Evolutionary conservation across 2,888 invertebrate species (phyloP).

Genomic region (Luffia ferchaultella): DNA sequence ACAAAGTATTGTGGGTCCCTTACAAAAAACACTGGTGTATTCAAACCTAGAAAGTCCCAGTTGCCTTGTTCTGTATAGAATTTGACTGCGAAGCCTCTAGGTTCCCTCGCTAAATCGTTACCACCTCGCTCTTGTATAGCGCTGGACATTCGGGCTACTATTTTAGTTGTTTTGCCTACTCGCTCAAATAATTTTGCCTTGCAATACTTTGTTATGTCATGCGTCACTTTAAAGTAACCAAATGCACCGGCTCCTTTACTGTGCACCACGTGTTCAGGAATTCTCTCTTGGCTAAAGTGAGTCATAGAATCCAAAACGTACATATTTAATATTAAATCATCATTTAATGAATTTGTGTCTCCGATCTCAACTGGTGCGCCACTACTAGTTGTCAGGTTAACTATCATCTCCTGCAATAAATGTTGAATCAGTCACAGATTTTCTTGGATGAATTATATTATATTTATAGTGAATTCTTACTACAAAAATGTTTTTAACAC

Average conservation of each 20-base stretch:
- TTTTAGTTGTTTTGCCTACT: slow-evolving; percentile 61
- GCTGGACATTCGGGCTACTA: slow-evolving; percentile 61
- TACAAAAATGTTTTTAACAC: no score
- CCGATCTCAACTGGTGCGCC: slow-evolving; percentile 13
- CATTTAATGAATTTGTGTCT: slow-evolving; percentile 12
- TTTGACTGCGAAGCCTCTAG: slow-evolving; percentile 40
- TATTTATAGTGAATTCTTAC: no score
- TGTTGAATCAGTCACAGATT: no score
- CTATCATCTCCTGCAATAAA: slow-evolving; percentile 10
- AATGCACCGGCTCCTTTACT: slow-evolving; percentile 88
- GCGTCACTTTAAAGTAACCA: slow-evolving; percentile 80
- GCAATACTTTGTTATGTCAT: slow-evolving; percentile 70
- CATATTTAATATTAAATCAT: slow-evolving; percentile 11
- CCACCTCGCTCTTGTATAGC: slow-evolving; percentile 71
- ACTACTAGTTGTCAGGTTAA: slow-evolving; percentile 10
- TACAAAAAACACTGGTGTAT: slow-evolving; percentile 62
- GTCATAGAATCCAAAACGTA: slow-evolving; percentile 71
- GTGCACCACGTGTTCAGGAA: slow-evolving; percentile 89
- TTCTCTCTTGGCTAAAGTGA: slow-evolving; percentile 83
- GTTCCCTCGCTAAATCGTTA: slow-evolving; percentile 39
- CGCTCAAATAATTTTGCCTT: slow-evolving; percentile 61
- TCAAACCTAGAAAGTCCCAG: slow-evolving; percentile 31
- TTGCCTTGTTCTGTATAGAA: slow-evolving; percentile 12
- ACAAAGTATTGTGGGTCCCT: slow-evolving; percentile 57
- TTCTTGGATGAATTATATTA: no score